Evolutionary conservation across 35 echinoderm and acorn worm species (phyloP).

Genomic region (Strongylocentrotus purpuratus): DNA sequence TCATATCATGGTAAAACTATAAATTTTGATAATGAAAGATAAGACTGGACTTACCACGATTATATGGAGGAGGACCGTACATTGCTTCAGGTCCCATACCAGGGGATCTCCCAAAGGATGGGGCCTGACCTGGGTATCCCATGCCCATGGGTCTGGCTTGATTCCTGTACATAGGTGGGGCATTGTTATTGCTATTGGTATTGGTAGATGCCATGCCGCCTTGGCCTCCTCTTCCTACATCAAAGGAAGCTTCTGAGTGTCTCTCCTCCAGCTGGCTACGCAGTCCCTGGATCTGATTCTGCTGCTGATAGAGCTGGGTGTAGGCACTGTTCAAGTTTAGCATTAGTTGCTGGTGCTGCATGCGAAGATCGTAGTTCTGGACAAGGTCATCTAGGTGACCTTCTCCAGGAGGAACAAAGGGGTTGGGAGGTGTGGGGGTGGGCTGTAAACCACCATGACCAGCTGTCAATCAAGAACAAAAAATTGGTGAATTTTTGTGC

Average conservation of each 20-base stretch:
- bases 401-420: slow-evolving; percentile 35
- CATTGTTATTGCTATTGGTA: slow-evolving; percentile 28
- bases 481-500: too few species aligned
- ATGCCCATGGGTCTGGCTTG: not conserved
- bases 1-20: not conserved
- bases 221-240: not conserved
- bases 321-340: slow-evolving; percentile 90
- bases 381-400: slow-evolving; percentile 68
- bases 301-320: slow-evolving; percentile 85
- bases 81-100: not conserved
- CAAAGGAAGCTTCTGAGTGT: slow-evolving; percentile 5
- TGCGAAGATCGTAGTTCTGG: slow-evolving; percentile 79
- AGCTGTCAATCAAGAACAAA: not conserved
- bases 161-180: not conserved
- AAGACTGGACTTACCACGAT: not conserved
- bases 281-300: slow-evolving; percentile 75
- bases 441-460: slow-evolving; percentile 39
- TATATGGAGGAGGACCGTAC: not conserved
- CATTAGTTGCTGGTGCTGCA: slow-evolving; percentile 97
- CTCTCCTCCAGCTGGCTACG: slow-evolving; percentile 27
- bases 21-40: not conserved
- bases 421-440: slow-evolving; percentile 35
- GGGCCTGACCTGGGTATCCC: not conserved
- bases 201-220: not conserved
- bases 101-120: slow-evolving; percentile 1